Percentiles rank a stretch among this genome's conserved stretches.
phyloP scores from a whole-genome alignment of 2,888 invertebrate genomes.

The Drosophila emarginata region DNA sequence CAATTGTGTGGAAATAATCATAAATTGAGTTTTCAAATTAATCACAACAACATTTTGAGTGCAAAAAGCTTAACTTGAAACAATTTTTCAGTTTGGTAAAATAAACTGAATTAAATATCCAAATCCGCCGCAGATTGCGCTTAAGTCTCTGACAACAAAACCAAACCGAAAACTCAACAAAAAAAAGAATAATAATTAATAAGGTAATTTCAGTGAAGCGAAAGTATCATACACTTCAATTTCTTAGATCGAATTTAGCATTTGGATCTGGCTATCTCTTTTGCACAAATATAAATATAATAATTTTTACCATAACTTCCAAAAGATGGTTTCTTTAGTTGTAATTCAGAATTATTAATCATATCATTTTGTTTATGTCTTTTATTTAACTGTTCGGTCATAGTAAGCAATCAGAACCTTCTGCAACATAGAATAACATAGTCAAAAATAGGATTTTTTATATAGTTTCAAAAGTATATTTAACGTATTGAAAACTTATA shows the following conservation, averaged over 20 bases:
- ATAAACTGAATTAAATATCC: slow-evolving; percentile 27
- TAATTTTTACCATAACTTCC: too few relatives aligned
- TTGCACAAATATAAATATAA: too few relatives aligned
- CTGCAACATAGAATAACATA: too few relatives aligned
- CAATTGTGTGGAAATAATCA: slow-evolving; percentile 73
- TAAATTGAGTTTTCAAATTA: slow-evolving; percentile 63
- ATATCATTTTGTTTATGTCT: too few relatives aligned
- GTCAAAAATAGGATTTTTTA: too few relatives aligned
- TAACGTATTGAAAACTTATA: too few relatives aligned
- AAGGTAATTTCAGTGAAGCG: not conserved
- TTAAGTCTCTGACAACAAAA: slow-evolving; percentile 9
- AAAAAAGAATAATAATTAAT: not conserved
- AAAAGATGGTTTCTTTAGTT: too few relatives aligned
- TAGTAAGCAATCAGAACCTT: too few relatives aligned
- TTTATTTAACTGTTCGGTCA: too few relatives aligned
- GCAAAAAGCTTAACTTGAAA: slow-evolving; percentile 21
- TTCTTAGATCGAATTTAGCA: not conserved
- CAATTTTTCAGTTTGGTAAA: slow-evolving; percentile 14
- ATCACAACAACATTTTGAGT: slow-evolving; percentile 22
- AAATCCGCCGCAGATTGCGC: slow-evolving; percentile 22
- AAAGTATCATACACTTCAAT: not conserved
- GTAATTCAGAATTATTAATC: too few relatives aligned
- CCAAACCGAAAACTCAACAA: not conserved
- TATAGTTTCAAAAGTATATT: too few relatives aligned
- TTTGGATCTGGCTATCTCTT: not conserved